Conservation (phyloP, 2,888 invertebrate species). For the Drosophila pseudotalamancana region DNA sequence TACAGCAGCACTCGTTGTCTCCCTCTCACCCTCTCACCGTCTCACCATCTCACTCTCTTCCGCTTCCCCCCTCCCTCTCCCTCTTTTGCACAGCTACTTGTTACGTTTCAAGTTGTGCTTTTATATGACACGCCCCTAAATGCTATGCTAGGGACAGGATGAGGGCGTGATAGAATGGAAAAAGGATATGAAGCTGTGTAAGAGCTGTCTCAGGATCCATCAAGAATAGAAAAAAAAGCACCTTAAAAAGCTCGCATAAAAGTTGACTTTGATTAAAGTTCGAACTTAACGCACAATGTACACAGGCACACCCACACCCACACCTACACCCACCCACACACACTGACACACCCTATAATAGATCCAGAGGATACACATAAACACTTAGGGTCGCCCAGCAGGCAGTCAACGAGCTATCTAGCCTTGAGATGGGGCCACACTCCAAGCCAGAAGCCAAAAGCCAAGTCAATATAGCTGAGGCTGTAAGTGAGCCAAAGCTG, state of each 20-base stretch:
- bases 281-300: constrained; percentile 69
- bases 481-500: constrained; percentile 77
- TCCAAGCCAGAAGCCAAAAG: constrained; percentile 64
- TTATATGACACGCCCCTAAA: constrained; percentile 36
- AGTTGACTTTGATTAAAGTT: constrained; percentile 80
- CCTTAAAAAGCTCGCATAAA: constrained; percentile 73
- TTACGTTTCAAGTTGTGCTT: constrained; percentile 59
- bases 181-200: constrained; percentile 23
- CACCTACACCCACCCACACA: neutral
- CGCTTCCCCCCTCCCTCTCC: neutral
- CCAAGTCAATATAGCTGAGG: constrained; percentile 75
- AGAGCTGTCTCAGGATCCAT: constrained; percentile 58
- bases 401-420: constrained; percentile 26
- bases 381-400: constrained; percentile 49
- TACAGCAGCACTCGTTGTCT: constrained; percentile 35
- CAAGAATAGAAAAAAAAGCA: constrained; percentile 52
- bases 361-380: constrained; percentile 55
- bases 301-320: constrained; percentile 18
- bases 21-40: constrained; percentile 3
- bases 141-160: constrained; percentile 16
- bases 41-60: too few relatives aligned
- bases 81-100: constrained; percentile 48
- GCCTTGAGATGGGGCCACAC: constrained; percentile 11
- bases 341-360: constrained; percentile 7
- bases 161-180: constrained; percentile 22